Percentiles rank a stretch among this genome's conserved stretches.
Evolutionary conservation across 2,113 vertebrate species (phyloP).

Genomic region (Furnarius figulus): DNA sequence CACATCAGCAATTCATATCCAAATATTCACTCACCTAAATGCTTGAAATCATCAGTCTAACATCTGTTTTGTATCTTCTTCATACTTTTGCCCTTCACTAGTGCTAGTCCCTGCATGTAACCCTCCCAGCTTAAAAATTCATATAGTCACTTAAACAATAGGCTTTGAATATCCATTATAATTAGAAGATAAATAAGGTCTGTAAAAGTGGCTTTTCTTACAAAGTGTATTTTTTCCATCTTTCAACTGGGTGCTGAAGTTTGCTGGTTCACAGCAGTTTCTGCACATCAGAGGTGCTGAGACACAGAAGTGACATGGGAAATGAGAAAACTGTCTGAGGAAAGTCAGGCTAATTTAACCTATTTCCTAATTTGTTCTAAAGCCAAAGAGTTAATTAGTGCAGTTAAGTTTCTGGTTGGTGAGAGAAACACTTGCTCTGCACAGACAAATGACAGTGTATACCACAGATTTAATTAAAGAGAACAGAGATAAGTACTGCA

Average conservation of each 20-base stretch:
- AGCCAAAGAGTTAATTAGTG: slow-evolving; percentile 6
- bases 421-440: slow-evolving; percentile 17
- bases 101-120: neutral
- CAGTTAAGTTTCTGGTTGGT: slow-evolving; percentile 12
- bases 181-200: slow-evolving; percentile 42
- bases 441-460: neutral
- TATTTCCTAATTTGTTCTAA: neutral
- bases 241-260: neutral
- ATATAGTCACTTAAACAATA: neutral
- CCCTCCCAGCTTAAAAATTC: slow-evolving; percentile 21
- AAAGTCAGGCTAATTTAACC: neutral
- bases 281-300: neutral
- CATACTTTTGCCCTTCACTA: neutral
- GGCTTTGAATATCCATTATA: slow-evolving; percentile 25
- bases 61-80: neutral
- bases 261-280: neutral
- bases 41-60: neutral
- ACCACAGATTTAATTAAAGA: slow-evolving; percentile 55
- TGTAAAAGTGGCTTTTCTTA: neutral
- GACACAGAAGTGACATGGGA: neutral
- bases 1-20: neutral
- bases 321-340: neutral
- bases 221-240: slow-evolving; percentile 14
- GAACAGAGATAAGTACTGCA: slow-evolving; percentile 23
- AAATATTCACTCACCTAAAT: neutral